Conservation (phyloP, 30 jellyfish, hydroid and myxozoan species). For the Turritopsis dohrnii region DNA sequence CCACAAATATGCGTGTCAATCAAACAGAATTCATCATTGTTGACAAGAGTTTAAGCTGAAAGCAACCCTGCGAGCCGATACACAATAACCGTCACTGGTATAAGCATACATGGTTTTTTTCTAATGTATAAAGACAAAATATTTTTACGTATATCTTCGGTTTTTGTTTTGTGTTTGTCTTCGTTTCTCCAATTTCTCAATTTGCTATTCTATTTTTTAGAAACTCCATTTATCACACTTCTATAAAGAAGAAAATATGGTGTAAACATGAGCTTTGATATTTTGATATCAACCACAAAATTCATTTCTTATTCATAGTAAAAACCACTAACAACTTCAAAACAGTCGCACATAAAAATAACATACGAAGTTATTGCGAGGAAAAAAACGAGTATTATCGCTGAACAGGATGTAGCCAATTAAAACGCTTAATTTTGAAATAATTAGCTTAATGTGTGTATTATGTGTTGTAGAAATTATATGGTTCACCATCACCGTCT, state of each 20-base stretch:
- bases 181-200: neutral
- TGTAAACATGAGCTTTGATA: neutral
- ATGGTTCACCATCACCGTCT: too few species aligned
- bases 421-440: neutral
- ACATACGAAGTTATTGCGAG: neutral
- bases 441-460: neutral
- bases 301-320: too few species aligned
- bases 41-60: neutral
- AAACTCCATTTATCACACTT: neutral
- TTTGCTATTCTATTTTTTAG: neutral
- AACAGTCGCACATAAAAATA: neutral
- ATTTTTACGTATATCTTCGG: neutral
- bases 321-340: too few species aligned
- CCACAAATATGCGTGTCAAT: neutral
- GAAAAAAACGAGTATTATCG: neutral
- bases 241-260: neutral
- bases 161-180: neutral
- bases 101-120: neutral
- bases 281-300: neutral
- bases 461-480: too few species aligned
- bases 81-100: neutral
- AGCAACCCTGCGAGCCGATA: neutral
- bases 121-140: neutral
- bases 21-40: neutral
- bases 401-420: neutral